Evolutionary conservation across 2,888 invertebrate species (phyloP), one percentile per base, ranked within the genome.

Genomic region (Sarcophaga caerulescens): DNA sequence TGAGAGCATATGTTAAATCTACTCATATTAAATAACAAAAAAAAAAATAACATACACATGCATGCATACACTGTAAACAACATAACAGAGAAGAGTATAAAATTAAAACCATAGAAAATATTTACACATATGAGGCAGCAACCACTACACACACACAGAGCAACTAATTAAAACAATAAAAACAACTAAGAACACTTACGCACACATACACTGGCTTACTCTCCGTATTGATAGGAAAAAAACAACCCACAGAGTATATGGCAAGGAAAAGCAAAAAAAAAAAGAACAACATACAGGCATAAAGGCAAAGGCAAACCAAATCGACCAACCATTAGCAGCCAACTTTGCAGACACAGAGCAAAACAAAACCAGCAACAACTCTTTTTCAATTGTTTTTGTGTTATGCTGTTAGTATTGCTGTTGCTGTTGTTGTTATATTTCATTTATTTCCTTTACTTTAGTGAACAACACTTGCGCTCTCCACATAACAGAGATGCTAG

Each of bases 1-100:
- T 89, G 91, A 91, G 90, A 89, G 89, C 87, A 88, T 87, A 63
- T 85, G 65, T 63, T 66, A 14, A 47, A 47, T 47, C 35, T 35
- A 35, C 35, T 35, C 35, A 47, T 0, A 60, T 60, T 60, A n/a
- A 60, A 60, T 19, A 8, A 60, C 1, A 59, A 17, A n/a, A 19
- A 59, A 2, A 47, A 23, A n/a, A 59, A 69, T 25, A n/a, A 74
- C 68, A 47, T 14, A 14, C 14, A 14, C 0, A 11, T 69, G 47
- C 52, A 69, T 52, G 4, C 14, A 47, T 47, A 14, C 14, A 14
- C 47, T 14, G 47, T 47, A 47, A 52, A 69, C 63, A 78, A 3
- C 57, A 66, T 52, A 59, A 59, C 17, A 35, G 35, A 35, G 35
- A 52, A 74, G 75, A 81, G 77, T 75, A 21, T 62, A 23, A 25